phyloP scores from a whole-genome alignment of 2,888 invertebrate species.

The Atrina japonica region DNA sequence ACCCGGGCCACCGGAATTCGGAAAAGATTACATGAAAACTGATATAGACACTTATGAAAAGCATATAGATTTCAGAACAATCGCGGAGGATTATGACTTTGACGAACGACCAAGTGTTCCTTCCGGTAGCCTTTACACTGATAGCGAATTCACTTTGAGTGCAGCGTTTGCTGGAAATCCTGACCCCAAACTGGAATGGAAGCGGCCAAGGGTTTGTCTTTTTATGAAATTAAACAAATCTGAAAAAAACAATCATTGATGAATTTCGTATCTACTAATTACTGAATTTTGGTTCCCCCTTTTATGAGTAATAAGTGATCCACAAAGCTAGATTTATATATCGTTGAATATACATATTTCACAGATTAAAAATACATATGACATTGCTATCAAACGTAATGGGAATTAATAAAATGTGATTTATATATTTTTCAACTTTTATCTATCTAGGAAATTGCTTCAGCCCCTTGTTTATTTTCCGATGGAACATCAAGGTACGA shows the following conservation, averaged over 20 bases:
- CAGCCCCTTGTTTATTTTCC: slow-evolving; percentile 63
- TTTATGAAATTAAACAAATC: too few relatives aligned
- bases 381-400: too few relatives aligned
- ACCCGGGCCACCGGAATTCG: slow-evolving; percentile 25
- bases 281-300: too few relatives aligned
- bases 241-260: too few relatives aligned
- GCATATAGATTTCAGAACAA: slow-evolving; percentile 48
- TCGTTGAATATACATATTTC: too few relatives aligned
- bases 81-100: slow-evolving; percentile 44
- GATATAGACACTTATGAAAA: slow-evolving; percentile 47
- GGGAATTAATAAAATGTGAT: too few relatives aligned
- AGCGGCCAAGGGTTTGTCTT: slow-evolving; percentile 67
- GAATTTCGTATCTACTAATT: too few relatives aligned
- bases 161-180: slow-evolving; percentile 58
- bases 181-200: slow-evolving; percentile 60
- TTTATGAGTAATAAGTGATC: too few relatives aligned
- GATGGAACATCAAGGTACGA: slow-evolving; percentile 73
- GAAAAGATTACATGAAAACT: slow-evolving; percentile 30
- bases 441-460: slow-evolving; percentile 62
- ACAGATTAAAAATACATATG: too few relatives aligned
- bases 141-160: slow-evolving; percentile 61
- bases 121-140: slow-evolving; percentile 53
- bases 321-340: too few relatives aligned
- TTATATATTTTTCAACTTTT: background rate
- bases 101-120: slow-evolving; percentile 40